Evolutionary conservation across 2,797 vertebrate genomes (phyloP).

Genomic region (Anguilla marmorata): DNA sequence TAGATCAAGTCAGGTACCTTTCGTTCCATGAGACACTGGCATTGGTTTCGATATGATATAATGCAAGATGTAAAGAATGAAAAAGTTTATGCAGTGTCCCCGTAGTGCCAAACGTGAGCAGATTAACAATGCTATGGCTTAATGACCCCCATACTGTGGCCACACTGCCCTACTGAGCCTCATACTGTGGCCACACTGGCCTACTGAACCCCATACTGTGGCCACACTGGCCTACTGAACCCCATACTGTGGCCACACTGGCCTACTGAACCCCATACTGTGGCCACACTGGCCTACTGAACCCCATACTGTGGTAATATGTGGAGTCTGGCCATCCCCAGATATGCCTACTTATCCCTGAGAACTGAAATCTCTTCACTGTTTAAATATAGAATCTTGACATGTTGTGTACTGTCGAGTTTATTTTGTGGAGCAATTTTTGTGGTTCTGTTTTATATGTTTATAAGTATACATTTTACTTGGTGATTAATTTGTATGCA

Average conservation of each 20-base stretch:
- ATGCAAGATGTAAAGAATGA: neutral
- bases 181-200: too few species aligned
- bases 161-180: too few species aligned
- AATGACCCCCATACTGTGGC: neutral
- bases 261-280: too few species aligned
- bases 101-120: neutral
- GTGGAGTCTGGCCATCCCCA: neutral
- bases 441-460: conserved; percentile 26
- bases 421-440: conserved; percentile 20
- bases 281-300: too few species aligned
- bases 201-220: too few species aligned
- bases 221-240: too few species aligned
- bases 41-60: neutral
- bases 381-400: conserved; percentile 14
- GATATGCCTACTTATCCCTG: neutral
- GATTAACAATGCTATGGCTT: neutral
- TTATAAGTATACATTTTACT: conserved; percentile 22
- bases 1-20: neutral
- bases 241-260: too few species aligned
- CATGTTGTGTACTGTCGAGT: conserved; percentile 25
- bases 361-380: neutral
- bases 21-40: neutral
- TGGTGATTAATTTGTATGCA: conserved; percentile 21
- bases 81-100: neutral
- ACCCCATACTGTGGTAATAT: neutral